These are phyloP conservation scores for Myxocyprinus asiaticus DNA, from an alignment of 2,113 vertebrate genomes.

Conservation along the genomic window DNA sequence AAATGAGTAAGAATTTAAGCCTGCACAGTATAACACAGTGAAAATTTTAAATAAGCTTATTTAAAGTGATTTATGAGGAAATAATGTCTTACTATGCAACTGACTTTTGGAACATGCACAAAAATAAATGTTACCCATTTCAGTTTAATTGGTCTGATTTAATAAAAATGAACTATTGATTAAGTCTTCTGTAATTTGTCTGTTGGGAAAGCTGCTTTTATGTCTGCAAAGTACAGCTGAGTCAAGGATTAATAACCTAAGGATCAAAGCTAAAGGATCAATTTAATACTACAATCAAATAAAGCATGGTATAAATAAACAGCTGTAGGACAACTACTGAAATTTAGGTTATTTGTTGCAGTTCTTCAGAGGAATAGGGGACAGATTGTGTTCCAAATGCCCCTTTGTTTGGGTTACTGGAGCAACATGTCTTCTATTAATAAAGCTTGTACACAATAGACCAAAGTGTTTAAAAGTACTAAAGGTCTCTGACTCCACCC, in stretches of 20 bases:
- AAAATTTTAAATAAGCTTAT: not conserved
- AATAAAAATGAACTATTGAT: not conserved
- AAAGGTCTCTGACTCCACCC: constrained; percentile 28
- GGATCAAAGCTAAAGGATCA: constrained; percentile 1
- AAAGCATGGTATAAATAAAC: constrained; percentile 3
- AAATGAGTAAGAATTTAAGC: not conserved
- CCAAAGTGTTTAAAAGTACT: constrained; percentile 5
- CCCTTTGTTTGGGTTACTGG: not conserved
- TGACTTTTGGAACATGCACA: not conserved
- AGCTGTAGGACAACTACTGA: constrained; percentile 7
- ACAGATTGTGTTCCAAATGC: not conserved
- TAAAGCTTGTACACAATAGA: constrained; percentile 2
- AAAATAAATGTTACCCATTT: not conserved
- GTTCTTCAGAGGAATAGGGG: not conserved
- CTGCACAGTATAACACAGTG: not conserved
- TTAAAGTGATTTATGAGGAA: not conserved
- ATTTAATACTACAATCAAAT: constrained; percentile 17
- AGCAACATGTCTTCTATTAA: not conserved
- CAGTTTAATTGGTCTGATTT: not conserved
- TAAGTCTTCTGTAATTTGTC: not conserved
- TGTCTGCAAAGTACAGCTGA: constrained; percentile 3
- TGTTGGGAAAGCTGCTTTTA: not conserved
- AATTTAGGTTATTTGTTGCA: constrained; percentile 2
- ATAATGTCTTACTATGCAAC: not conserved
- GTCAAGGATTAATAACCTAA: not conserved